phyloP scores from a whole-genome alignment of 1,140 invertebrate genomes.

The Euglossa dilemma region DNA sequence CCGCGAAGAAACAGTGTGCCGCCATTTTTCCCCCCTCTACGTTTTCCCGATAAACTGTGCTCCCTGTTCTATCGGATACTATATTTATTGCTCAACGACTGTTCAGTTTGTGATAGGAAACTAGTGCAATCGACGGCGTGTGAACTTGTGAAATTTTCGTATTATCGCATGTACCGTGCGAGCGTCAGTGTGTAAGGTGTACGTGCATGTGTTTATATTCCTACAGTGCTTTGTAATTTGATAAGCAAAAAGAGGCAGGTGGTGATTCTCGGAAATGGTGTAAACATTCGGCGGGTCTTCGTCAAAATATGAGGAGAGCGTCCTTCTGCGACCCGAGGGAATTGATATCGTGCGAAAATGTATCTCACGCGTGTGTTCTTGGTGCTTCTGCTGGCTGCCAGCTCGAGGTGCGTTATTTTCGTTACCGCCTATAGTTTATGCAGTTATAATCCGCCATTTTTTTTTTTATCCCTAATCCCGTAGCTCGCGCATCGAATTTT shows the following conservation, averaged over 20 bases:
- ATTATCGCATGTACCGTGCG: not conserved
- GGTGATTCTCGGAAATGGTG: conserved; percentile 60
- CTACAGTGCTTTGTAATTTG: not conserved
- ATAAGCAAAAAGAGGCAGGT: not conserved
- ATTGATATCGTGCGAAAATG: conserved; percentile 75
- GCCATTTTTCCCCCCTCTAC: not conserved
- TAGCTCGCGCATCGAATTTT: too few species aligned
- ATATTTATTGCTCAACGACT: conserved; percentile 19
- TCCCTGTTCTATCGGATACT: not conserved
- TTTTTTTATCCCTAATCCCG: too few species aligned
- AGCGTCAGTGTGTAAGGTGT: conserved; percentile 30
- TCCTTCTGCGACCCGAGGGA: conserved; percentile 68
- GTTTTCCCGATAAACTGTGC: not conserved
- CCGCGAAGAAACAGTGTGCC: not conserved
- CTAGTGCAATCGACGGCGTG: conserved; percentile 39
- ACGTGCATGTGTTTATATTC: conserved; percentile 40
- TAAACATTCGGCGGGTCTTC: conserved; percentile 53
- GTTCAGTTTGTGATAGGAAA: conserved; percentile 19
- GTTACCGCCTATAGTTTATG: not conserved
- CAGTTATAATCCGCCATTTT: too few species aligned
- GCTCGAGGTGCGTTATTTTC: conserved; percentile 75
- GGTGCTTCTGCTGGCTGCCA: conserved; percentile 70
- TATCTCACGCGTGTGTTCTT: conserved; percentile 74
- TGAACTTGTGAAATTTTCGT: conserved; percentile 29
- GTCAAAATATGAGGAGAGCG: conserved; percentile 81